phyloP scores from a whole-genome alignment of 1,140 invertebrate genomes.

The Pseudachorutes palmiensis region DNA sequence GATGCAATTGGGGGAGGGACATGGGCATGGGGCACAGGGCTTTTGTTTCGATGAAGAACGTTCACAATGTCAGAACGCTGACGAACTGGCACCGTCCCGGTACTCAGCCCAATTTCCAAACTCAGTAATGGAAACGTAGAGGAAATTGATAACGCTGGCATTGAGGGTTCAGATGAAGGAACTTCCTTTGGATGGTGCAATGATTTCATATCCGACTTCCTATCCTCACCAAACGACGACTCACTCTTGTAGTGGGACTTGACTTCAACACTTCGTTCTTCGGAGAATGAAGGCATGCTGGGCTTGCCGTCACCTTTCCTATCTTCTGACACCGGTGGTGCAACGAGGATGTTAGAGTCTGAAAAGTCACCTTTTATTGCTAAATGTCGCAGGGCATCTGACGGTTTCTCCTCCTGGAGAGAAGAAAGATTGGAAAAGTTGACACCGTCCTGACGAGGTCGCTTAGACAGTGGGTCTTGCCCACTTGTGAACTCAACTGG shows the following conservation, averaged over 20 bases:
- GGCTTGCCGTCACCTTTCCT: no score
- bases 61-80: no score
- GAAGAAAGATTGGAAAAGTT: background rate
- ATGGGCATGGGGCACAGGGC: background rate
- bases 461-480: background rate
- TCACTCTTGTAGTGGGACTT: no score
- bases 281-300: no score
- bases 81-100: background rate
- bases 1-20: background rate
- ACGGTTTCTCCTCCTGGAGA: no score
- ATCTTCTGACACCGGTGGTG: no score
- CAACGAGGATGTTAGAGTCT: no score
- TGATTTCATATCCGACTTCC: background rate
- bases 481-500: background rate
- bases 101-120: constrained; percentile 9
- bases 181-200: background rate
- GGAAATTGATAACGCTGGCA: background rate
- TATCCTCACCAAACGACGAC: background rate
- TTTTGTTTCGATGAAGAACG: no score
- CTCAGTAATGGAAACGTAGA: background rate
- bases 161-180: background rate
- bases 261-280: no score
- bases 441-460: background rate
- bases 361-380: no score
- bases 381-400: no score